phyloP scores from a whole-genome alignment of 2,888 invertebrate species.

The Lymantria monacha region DNA sequence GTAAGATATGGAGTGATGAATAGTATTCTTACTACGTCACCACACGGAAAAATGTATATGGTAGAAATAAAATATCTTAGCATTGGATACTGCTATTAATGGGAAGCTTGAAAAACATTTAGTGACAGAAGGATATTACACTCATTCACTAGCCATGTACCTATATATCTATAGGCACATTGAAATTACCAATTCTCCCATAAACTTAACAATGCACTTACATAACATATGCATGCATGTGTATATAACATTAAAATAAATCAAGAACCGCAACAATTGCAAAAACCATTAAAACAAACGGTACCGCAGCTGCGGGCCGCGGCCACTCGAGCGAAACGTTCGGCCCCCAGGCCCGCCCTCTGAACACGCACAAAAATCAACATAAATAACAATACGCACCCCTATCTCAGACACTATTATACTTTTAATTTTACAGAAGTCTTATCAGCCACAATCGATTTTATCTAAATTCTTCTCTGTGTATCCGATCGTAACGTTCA shows the following conservation, averaged over 20 bases:
- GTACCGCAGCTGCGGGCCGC: conserved; percentile 67
- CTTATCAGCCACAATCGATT: conserved; percentile 23
- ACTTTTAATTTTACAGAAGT: conserved; percentile 32
- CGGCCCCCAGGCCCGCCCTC: conserved; percentile 74
- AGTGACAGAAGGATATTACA: too few relatives aligned
- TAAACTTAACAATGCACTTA: conserved; percentile 47
- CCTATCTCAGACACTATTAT: conserved; percentile 77
- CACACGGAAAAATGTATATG: too few relatives aligned
- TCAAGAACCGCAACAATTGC: conserved; percentile 62
- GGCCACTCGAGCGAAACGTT: conserved; percentile 67
- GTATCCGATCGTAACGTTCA: conserved; percentile 25
- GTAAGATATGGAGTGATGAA: too few relatives aligned
- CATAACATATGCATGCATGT: conserved; percentile 41
- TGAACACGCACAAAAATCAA: conserved; percentile 75
- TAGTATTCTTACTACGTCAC: too few relatives aligned
- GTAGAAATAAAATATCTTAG: too few relatives aligned
- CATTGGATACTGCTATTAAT: too few relatives aligned
- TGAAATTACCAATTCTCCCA: conserved; percentile 57
- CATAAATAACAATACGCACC: conserved; percentile 82
- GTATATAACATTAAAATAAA: conserved; percentile 62
- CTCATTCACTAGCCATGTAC: too few relatives aligned
- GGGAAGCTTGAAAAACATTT: too few relatives aligned
- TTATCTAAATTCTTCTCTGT: conserved; percentile 29
- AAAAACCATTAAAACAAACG: conserved; percentile 76
- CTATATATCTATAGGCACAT: too few relatives aligned